Base-by-base conservation (phyloP, 2,113 vertebrate species). In the Struthio camelus region DNA sequence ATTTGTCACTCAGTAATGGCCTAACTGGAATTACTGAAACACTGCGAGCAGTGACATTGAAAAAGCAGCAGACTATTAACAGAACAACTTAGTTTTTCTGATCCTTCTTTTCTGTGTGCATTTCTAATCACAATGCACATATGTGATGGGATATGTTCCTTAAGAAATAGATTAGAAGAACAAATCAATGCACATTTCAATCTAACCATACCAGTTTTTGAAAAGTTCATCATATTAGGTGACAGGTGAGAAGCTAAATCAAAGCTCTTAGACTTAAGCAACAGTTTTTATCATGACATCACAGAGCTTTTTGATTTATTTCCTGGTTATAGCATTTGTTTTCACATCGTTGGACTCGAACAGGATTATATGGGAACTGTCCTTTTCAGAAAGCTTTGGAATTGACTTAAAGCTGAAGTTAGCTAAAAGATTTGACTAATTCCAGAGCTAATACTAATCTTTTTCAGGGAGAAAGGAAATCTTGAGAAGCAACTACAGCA, bases 401-500 rank as follows among this genome's bases (percentile, higher is more conserved):
- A 89, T 48, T 11, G 83, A 62, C 85, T 72, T 65, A 96, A 96
- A 91, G 25, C 48, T 80, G 27, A 69, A 76, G 10, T 75, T 83
- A 78, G 22, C 30, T 54, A 66, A 67, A 75, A 30, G 38, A 34
- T 65, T 73, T 91, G 82, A 51, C 19, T 90, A 40, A 78, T 82
- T 92, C 69, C 84, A 96, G 75, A 95, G 50, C 54, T 66, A 34
- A 58, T 80, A n/a, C 40, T 48, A 96, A 85, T 78, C 58, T 93
- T 78, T 91, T 78, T 36, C 27, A 51, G 32, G 32, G 46, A 72
- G 27, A 72, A 34, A 65, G 69, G 40, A 62, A 66, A 82, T 58
- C 38, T 23, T 62, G 19, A 56, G 32, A 64, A 70, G 34, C 71
- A 65, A 46, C 76, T 58, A 44, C 27, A 46, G n/a, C 50, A 6